These are phyloP conservation scores for Pongo pygmaeus DNA, from an alignment of 2,113 vertebrate species.

Conservation along the genomic window DNA sequence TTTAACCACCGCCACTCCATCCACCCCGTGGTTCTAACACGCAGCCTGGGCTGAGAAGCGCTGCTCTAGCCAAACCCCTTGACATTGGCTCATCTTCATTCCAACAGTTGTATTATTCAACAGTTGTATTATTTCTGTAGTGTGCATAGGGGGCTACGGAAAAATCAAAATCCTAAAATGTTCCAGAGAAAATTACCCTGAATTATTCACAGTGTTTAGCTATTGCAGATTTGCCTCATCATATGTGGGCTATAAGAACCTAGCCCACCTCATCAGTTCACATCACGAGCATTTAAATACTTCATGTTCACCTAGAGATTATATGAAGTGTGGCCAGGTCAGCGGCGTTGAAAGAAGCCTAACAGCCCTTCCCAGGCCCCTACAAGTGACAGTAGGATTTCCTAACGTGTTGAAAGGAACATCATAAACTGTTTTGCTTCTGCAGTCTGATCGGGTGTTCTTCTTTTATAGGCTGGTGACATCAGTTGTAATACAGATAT, in stretches of 20 bases:
- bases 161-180: background rate
- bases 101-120: background rate
- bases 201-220: background rate
- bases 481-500: conserved; percentile 86
- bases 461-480: conserved; percentile 83
- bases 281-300: background rate
- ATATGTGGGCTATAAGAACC: background rate
- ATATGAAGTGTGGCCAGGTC: background rate
- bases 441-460: background rate
- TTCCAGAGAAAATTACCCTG: background rate
- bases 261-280: background rate
- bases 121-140: background rate
- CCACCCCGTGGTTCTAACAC: background rate
- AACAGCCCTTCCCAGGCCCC: fast-evolving
- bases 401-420: background rate
- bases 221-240: background rate
- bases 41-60: background rate
- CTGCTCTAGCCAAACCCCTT: background rate
- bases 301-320: fast-evolving
- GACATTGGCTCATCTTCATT: background rate
- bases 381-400: background rate
- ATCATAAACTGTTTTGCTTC: background rate
- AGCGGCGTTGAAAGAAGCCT: background rate
- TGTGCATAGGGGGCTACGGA: background rate
- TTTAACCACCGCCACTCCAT: background rate